Base-by-base conservation (phyloP, 2,888 invertebrate species). In the Stenoptilia bipunctidactyla region DNA sequence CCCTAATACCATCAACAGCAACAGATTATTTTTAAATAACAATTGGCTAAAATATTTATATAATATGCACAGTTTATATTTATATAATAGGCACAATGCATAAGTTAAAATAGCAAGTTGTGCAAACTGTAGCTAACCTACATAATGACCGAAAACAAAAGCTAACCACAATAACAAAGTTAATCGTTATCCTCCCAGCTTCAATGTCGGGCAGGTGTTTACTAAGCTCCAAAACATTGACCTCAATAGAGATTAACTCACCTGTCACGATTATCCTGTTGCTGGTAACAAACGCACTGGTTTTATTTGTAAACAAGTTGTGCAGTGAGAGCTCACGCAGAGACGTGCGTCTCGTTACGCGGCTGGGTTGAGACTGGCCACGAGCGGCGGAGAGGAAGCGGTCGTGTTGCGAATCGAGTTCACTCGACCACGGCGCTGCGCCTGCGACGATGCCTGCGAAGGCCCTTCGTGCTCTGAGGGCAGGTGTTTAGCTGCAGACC, bases 271-370 rank as follows among this genome's bases (percentile, higher is more conserved):
- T 60, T 69, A 70, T 76, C 71, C 69, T 69, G 63, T 64, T 62
- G 48, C 49, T 52, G 55, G 57, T 59, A 51, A 53, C 55, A 5
- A 59, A 56, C 56, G 53, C 72, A 71, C 69, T 61, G 57, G 56
- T 49, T 63, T 50, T 68, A 68, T 71, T 72, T 72, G 70, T 77
- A 74, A 79, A 79, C 79, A 76, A 71, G 27, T 42, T 34, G 44
- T 51, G 40, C 45, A 42, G 43, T 48, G 42, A 49, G 45, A 27
- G n/a, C 4, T 20, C 20, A 8, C 20, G 42, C 45, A 39, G 45
- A 38, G 40, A 61, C 77, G 75, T 68, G 67, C 61, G 56, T 20
- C 59, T 47, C 55, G 53, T 55, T 52, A 46, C 57, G 62, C 53
- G 61, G 66, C 53, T 62, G 51, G 49, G 47, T 61, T 58, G 54